Percentiles rank a stretch among this genome's conserved stretches.
Evolutionary conservation across 2,113 vertebrate species (phyloP).

Genomic region (Saguinus midas): DNA sequence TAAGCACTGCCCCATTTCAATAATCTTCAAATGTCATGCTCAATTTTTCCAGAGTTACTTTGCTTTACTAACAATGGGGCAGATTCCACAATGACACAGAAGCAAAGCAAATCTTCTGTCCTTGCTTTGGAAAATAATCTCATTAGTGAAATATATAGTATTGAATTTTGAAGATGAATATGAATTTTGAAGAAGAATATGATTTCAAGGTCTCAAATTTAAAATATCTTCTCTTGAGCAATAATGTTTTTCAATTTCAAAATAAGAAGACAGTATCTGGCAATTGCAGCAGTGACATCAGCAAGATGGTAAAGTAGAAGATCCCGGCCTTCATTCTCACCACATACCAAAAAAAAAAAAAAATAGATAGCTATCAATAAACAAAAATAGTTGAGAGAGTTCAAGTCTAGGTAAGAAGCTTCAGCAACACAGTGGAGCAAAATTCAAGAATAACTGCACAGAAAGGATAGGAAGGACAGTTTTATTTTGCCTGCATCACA

Average conservation of each 20-base stretch:
- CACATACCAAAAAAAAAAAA: background rate
- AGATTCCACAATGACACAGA: background rate
- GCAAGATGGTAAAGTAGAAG: background rate
- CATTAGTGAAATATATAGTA: background rate
- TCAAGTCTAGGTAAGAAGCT: background rate
- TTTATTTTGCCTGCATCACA: background rate
- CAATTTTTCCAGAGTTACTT: background rate
- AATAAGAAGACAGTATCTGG: background rate
- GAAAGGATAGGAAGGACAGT: background rate
- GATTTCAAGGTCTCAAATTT: background rate
- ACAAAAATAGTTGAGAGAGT: background rate
- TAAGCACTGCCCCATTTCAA: background rate
- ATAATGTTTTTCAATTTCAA: background rate
- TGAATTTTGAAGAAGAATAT: background rate
- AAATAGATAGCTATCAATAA: background rate
- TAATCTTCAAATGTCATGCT: background rate
- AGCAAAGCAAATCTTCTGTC: conserved; percentile 40
- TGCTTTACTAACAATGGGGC: background rate
- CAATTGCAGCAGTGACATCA: background rate
- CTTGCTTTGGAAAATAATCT: background rate
- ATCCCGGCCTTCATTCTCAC: background rate
- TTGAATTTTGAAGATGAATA: background rate
- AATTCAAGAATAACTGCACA: background rate
- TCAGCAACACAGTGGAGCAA: background rate
- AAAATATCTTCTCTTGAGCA: background rate